A percentile compares a stretch with the other conserved stretches of the same genome.
phyloP scores from a whole-genome alignment of 37 sponge, comb jelly and placozoan genomes.

The Spongia lamella region DNA sequence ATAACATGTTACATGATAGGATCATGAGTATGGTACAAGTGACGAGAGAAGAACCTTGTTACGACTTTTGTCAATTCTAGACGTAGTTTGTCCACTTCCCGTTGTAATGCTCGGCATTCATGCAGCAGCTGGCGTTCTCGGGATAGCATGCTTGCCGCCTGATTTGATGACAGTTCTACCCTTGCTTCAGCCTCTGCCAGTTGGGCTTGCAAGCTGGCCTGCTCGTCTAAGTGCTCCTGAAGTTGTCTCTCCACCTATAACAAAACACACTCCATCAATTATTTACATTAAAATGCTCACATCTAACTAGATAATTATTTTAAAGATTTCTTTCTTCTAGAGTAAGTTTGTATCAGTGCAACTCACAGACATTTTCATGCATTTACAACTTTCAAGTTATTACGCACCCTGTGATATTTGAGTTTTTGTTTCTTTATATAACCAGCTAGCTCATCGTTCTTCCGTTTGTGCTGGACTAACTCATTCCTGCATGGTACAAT shows the following conservation, averaged over 20 bases:
- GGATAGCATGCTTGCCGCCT: slow-evolving; percentile 46
- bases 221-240: not conserved
- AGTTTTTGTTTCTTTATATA: slow-evolving; percentile 23
- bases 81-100: slow-evolving; percentile 52
- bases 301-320: no score
- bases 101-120: slow-evolving; percentile 63
- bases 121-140: slow-evolving; percentile 68
- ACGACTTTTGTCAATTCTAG: slow-evolving; percentile 27
- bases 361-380: no score
- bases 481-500: slow-evolving; percentile 7
- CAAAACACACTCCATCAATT: not conserved
- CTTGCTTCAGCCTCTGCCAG: slow-evolving; percentile 40
- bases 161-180: slow-evolving; percentile 34
- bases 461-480: slow-evolving; percentile 15
- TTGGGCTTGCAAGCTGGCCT: slow-evolving; percentile 19
- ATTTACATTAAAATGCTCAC: no score
- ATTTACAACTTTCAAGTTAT: no score
- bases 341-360: no score
- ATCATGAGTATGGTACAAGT: no score
- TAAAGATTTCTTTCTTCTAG: no score
- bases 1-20: no score
- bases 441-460: slow-evolving; percentile 28
- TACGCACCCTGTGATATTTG: slow-evolving; percentile 25
- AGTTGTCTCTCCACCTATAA: slow-evolving; percentile 30
- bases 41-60: no score